These are phyloP conservation scores for Spilogale gracilis DNA, from an alignment of 2,113 vertebrate genomes.

Conservation along the genomic window DNA sequence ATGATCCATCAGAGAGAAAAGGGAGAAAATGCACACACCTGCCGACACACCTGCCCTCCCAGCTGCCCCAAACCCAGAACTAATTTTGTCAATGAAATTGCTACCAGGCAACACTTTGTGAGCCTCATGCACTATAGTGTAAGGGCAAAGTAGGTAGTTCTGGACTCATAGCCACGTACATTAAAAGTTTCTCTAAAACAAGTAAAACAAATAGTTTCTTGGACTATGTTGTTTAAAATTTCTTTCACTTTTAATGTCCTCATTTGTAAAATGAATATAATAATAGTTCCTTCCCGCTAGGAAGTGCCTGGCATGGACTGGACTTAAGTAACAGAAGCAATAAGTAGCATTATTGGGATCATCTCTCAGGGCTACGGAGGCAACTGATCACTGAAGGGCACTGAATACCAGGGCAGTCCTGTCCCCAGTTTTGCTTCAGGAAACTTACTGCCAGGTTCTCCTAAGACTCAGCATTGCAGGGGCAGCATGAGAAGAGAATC, in stretches of 20 bases:
- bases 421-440: neutral
- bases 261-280: neutral
- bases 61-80: neutral
- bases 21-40: neutral
- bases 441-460: neutral
- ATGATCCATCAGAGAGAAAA: neutral
- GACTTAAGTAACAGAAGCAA: neutral
- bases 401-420: neutral
- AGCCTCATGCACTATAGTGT: neutral
- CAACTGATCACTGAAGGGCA: neutral
- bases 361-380: neutral
- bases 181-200: neutral
- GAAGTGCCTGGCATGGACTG: neutral
- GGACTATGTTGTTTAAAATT: neutral
- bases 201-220: neutral
- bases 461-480: too few species aligned
- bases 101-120: neutral
- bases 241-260: neutral
- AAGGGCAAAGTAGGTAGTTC: neutral
- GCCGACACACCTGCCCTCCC: too few species aligned
- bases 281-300: neutral
- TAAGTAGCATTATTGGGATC: too few species aligned
- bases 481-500: neutral
- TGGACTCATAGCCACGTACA: rapidly evolving
- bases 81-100: neutral